Evolutionary conservation across 2,113 vertebrate species (phyloP), one percentile per base, ranked within the genome.

Genomic region (Natator depressus): DNA sequence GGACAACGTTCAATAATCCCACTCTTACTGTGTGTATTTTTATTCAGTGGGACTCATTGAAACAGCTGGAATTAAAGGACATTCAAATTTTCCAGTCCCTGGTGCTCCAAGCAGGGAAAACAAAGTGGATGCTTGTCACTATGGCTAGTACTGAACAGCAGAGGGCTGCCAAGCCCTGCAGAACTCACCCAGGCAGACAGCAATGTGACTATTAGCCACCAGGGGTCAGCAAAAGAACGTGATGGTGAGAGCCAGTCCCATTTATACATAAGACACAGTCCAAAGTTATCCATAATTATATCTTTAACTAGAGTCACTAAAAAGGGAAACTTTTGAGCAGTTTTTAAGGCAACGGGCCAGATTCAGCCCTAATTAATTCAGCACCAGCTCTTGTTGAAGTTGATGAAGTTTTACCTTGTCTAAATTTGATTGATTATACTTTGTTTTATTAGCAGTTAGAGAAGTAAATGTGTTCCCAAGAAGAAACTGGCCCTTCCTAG

Each of bases 191-290:
- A 46, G 47, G 22, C 27, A 50, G 4, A 12, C 46, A 46, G 22
- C 31, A 80, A 17, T 47, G 75, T 47, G 38, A 29, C 89, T 75
- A 42, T 31, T 5, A 31, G 29, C 93, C 97, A 82, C 78, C 72
- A 95, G 96, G 80, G 91, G 92, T 93, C 95, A 96, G 94, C 90
- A 91, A 85, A 89, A 55, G 16, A 57, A 10, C 89, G 51, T 7
- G 47, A 35, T 22, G 4, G 5, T 4, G 25, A 6, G 42, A 8
- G 25, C 42, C 42, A 29, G 46, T 72, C 65, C 38, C 65, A 22
- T 38, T 20, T 38, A 9, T 38, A 20, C 8, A 6, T 8, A 83
- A 10, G 17, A 29, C 17, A 47, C 55, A 84, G 54, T 46, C 19
- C 47, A 72, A 16, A 51, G 62, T n/a, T 16, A 20, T 65, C 13